Percentiles rank a stretch among this genome's conserved stretches.
Evolutionary conservation across 2,113 vertebrate species (phyloP).

Genomic region (Corvus hawaiiensis): DNA sequence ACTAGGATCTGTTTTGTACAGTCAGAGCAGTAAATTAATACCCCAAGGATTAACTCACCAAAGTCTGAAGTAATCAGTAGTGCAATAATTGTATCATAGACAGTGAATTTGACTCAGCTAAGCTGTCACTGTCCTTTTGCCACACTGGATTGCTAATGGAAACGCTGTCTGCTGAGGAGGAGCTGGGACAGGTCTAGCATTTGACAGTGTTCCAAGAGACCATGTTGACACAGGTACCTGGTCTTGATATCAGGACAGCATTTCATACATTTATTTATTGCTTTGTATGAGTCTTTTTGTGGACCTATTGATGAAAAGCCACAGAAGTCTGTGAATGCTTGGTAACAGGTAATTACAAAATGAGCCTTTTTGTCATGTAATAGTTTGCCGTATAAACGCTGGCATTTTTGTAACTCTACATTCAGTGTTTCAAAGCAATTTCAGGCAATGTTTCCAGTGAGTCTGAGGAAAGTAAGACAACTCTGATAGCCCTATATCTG

Average conservation of each 20-base stretch:
- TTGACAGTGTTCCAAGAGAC: background rate
- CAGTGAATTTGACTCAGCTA: background rate
- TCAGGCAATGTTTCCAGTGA: background rate
- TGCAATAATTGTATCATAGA: conserved; percentile 45
- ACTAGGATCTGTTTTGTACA: conserved; percentile 15
- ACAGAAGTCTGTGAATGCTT: background rate
- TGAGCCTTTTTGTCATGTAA: background rate
- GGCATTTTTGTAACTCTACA: background rate
- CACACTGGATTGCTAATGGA: background rate
- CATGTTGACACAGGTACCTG: conserved; percentile 11
- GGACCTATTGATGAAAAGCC: background rate
- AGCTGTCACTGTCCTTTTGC: background rate
- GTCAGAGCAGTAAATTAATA: conserved; percentile 57
- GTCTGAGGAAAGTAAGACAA: background rate
- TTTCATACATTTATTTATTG: background rate
- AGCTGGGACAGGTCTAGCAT: background rate
- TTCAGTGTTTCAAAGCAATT: background rate
- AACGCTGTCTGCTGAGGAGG: background rate
- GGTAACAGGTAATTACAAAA: background rate
- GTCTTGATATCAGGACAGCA: background rate
- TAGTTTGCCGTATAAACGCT: background rate
- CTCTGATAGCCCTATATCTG: background rate
- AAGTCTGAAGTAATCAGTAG: conserved; percentile 45
- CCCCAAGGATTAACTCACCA: conserved; percentile 13
- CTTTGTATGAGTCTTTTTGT: background rate